phyloP scores from a whole-genome alignment of 2,888 invertebrate species.

The Horisme vitalbata region DNA sequence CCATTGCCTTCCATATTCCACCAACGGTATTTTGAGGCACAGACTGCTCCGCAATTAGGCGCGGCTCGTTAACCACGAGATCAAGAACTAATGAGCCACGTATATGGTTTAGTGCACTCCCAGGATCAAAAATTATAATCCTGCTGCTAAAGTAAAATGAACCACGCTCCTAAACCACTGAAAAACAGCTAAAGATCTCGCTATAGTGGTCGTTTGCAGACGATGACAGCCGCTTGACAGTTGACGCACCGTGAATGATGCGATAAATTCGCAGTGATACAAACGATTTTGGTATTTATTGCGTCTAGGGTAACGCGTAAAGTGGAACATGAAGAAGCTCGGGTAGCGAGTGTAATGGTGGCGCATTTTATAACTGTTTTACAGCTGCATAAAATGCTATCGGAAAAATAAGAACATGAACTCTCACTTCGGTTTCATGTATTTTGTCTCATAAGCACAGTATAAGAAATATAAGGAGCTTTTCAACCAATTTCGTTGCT shows the following conservation, averaged over 20 bases:
- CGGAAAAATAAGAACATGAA: conserved; percentile 9
- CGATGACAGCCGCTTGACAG: conserved; percentile 63
- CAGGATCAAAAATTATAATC: conserved; percentile 74
- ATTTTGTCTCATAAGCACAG: background rate
- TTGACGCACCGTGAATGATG: conserved; percentile 53
- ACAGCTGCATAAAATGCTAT: conserved; percentile 16
- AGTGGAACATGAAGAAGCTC: conserved; percentile 25
- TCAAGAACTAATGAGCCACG: conserved; percentile 78
- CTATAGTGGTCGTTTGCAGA: conserved; percentile 35
- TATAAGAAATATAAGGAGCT: background rate
- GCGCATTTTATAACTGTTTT: conserved; percentile 11
- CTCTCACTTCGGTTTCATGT: background rate
- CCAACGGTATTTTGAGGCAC: conserved; percentile 55
- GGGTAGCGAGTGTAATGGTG: conserved; percentile 7
- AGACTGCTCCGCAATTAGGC: conserved; percentile 66
- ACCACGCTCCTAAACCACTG: conserved; percentile 16
- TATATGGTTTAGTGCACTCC: conserved; percentile 72
- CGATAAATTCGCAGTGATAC: conserved; percentile 38
- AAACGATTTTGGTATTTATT: conserved; percentile 40
- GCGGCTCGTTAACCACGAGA: conserved; percentile 72
- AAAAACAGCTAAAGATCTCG: conserved; percentile 27
- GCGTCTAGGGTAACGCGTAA: conserved; percentile 33
- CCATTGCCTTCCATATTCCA: conserved; percentile 49
- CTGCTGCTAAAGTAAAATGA: conserved; percentile 45
- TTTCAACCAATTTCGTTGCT: no score